These are phyloP conservation scores for Ganaspis brasiliensis DNA, from an alignment of 2,888 invertebrate genomes.

Conservation along the genomic window DNA sequence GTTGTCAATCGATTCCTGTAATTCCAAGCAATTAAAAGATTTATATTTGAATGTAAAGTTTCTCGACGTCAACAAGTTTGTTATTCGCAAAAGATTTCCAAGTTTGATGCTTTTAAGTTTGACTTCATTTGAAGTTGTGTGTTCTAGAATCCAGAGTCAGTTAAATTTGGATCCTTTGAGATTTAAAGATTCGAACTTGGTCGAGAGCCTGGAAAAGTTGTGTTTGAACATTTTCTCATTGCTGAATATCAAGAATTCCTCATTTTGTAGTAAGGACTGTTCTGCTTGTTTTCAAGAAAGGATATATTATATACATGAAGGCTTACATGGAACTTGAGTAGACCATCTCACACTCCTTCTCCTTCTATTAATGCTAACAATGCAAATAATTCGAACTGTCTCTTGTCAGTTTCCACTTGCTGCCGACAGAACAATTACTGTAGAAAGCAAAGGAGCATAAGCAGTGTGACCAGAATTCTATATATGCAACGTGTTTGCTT, in stretches of 20 bases:
- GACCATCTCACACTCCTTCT: conserved; percentile 41
- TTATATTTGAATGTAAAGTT: neutral
- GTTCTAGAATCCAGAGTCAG: neutral
- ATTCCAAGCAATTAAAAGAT: neutral
- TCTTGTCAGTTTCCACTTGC: conserved; percentile 53
- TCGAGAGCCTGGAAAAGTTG: too few species aligned
- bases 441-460: conserved; percentile 54
- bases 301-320: neutral
- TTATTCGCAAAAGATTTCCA: neutral
- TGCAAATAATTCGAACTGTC: conserved; percentile 69
- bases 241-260: neutral
- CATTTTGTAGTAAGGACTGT: neutral
- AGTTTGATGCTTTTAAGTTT: neutral
- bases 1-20: too few species aligned
- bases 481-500: conserved; percentile 56
- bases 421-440: conserved; percentile 63
- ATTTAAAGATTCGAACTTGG: conserved; percentile 7
- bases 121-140: neutral
- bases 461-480: conserved; percentile 62
- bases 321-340: neutral
- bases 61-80: conserved; percentile 1
- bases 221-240: too few species aligned
- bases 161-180: conserved; percentile 5
- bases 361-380: conserved; percentile 70
- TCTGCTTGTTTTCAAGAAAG: neutral